Evolutionary conservation across 30 jellyfish, hydroid and myxozoan genomes (phyloP).

Genomic region (Aurelia aurita complex sp. Pacific): DNA sequence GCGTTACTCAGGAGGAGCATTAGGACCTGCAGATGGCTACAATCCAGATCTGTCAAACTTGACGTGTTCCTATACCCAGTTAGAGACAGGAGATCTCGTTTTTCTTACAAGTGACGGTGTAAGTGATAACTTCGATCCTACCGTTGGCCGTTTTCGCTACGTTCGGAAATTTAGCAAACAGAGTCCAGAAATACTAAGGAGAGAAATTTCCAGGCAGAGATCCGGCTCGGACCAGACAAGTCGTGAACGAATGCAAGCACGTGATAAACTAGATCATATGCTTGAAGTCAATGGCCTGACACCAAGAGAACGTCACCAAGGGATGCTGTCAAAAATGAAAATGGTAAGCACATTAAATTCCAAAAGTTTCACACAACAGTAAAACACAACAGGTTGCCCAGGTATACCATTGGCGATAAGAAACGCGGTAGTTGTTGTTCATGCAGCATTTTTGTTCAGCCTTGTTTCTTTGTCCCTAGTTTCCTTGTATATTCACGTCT

Average conservation of each 20-base stretch:
- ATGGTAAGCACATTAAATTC: conserved; percentile 28
- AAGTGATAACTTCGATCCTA: conserved; percentile 91
- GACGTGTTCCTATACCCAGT: conserved; percentile 77
- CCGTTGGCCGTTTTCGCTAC: conserved; percentile 64
- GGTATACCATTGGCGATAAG: no score
- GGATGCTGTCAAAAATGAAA: conserved; percentile 78
- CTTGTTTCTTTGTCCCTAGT: no score
- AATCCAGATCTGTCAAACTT: conserved; percentile 86
- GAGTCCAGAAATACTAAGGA: conserved; percentile 3
- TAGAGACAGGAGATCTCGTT: conserved; percentile 80
- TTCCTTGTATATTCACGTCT: no score
- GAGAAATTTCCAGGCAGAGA: neutral
- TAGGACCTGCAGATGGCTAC: conserved; percentile 95
- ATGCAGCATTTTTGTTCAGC: no score
- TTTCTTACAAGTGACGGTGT: conserved; percentile 91
- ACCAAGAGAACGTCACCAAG: conserved; percentile 83
- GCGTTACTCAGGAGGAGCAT: conserved; percentile 94
- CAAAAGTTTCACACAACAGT: no score
- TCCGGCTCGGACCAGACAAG: conserved; percentile 24
- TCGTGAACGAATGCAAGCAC: neutral
- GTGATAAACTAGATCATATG: neutral
- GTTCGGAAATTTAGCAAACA: conserved; percentile 17
- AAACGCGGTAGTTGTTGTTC: no score
- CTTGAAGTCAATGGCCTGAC: conserved; percentile 14
- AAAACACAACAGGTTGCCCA: no score